Evolutionary conservation across 2,113 vertebrate genomes (phyloP).

Genomic region (Bucco capensis): DNA sequence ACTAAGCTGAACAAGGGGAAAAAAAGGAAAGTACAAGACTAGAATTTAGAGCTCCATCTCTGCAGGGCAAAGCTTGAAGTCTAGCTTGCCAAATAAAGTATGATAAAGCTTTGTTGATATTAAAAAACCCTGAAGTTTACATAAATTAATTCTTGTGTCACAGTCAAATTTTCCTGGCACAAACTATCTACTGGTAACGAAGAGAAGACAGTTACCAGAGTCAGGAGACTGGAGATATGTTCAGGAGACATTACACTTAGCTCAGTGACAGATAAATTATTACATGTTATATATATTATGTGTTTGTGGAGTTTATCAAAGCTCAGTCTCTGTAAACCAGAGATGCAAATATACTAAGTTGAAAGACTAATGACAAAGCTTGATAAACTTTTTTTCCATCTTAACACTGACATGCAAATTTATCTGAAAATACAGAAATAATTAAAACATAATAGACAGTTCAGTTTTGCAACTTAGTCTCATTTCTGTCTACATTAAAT

Average conservation of each 20-base stretch:
- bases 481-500: background rate
- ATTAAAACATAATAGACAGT: background rate
- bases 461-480: background rate
- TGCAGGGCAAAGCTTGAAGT: conserved; percentile 52
- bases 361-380: background rate
- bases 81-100: conserved; percentile 73
- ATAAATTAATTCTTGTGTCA: conserved; percentile 67
- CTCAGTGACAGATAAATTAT: conserved; percentile 15
- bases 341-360: background rate
- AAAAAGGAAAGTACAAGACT: conserved; percentile 1
- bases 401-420: background rate
- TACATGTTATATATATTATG: background rate
- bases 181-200: conserved; percentile 37
- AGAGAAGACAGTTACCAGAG: conserved; percentile 63
- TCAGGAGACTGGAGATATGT: background rate
- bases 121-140: conserved; percentile 53
- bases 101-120: conserved; percentile 66
- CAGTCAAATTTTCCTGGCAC: conserved; percentile 77
- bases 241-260: conserved; percentile 41
- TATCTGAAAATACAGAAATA: background rate
- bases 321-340: background rate
- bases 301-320: background rate
- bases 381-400: background rate
- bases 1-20: conserved; percentile 11
- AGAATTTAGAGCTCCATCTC: conserved; percentile 38